Evolutionary conservation across 2,888 invertebrate genomes (phyloP).

Genomic region (Paralinhomoeus sp.): DNA sequence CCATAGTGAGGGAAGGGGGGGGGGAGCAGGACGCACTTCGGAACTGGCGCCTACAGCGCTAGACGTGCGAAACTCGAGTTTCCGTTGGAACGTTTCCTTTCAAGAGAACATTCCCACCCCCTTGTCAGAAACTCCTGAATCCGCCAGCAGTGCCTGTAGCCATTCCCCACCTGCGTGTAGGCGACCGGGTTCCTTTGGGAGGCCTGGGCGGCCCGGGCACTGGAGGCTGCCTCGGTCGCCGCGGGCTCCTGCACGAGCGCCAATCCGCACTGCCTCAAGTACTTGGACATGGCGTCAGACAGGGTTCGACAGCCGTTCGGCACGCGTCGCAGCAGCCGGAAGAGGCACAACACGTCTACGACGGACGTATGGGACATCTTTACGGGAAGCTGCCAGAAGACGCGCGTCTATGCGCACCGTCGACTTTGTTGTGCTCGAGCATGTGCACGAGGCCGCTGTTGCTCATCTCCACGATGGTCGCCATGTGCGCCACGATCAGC

Average conservation of each 20-base stretch:
- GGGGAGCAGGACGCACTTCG: too few relatives aligned
- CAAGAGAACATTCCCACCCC: too few relatives aligned
- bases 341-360: slow-evolving; percentile 82
- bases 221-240: too few relatives aligned
- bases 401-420: slow-evolving; percentile 28
- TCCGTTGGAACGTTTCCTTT: too few relatives aligned
- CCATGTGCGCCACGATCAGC: slow-evolving; percentile 93
- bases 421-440: slow-evolving; percentile 85
- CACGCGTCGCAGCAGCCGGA: slow-evolving; percentile 79
- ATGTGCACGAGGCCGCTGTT: slow-evolving; percentile 97
- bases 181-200: slow-evolving; percentile 49
- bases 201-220: slow-evolving; percentile 4
- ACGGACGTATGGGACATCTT: slow-evolving; percentile 1
- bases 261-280: slow-evolving; percentile 80
- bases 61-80: too few relatives aligned
- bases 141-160: too few relatives aligned
- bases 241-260: slow-evolving; percentile 82
- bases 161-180: slow-evolving; percentile 55
- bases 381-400: not conserved
- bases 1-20: too few relatives aligned
- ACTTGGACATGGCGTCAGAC: slow-evolving; percentile 72
- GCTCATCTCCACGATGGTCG: slow-evolving; percentile 90
- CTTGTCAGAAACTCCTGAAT: too few relatives aligned
- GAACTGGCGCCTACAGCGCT: too few relatives aligned
- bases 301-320: slow-evolving; percentile 77